Evolutionary conservation across 1,140 invertebrate species (phyloP).

Genomic region (Zophobas atratus): DNA sequence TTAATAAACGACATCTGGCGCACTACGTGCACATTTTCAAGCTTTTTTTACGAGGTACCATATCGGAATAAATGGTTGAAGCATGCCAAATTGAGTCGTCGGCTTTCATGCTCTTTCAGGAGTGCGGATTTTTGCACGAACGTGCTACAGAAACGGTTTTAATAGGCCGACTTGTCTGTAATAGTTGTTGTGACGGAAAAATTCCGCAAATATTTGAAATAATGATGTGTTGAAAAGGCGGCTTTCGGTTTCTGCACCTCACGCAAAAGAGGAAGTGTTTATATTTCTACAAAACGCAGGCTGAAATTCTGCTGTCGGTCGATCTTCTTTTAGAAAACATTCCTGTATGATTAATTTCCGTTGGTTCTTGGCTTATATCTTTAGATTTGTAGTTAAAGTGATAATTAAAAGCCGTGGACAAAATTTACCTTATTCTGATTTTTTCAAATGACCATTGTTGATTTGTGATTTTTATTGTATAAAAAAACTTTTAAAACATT

Average conservation of each 20-base stretch:
- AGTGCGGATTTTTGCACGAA: background rate
- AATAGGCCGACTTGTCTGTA: background rate
- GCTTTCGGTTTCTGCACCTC: too few species aligned
- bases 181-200: background rate
- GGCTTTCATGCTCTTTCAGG: background rate
- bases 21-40: slow-evolving; percentile 22
- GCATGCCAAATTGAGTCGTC: slow-evolving; percentile 30
- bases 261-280: background rate
- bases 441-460: too few species aligned
- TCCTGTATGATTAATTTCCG: too few species aligned
- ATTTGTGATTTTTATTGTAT: too few species aligned
- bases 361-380: too few species aligned
- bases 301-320: background rate
- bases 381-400: too few species aligned
- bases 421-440: too few species aligned
- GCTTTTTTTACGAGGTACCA: slow-evolving; percentile 6
- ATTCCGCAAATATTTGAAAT: background rate
- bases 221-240: background rate
- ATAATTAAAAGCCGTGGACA: too few species aligned
- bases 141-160: background rate
- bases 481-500: too few species aligned
- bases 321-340: too few species aligned
- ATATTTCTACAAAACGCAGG: background rate
- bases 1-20: slow-evolving; percentile 41
- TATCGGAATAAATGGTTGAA: slow-evolving; percentile 23